Evolutionary conservation across 2,113 vertebrate species (phyloP).

Genomic region (Laterallus jamaicensis): DNA sequence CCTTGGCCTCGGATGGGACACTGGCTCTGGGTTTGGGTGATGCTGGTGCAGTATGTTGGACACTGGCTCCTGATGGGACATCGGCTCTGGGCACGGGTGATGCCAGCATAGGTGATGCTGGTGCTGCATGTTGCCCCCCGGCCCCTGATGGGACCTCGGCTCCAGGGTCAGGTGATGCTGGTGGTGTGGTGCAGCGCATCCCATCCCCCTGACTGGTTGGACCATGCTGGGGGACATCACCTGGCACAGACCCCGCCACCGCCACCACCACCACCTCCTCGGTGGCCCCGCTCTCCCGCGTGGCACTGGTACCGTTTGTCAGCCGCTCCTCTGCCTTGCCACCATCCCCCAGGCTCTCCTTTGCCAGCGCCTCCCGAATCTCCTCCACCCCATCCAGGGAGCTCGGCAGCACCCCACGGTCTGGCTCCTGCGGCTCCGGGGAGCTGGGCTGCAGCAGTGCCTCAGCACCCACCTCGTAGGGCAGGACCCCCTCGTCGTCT

Average conservation of each 20-base stretch:
- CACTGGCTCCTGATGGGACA: too few species aligned
- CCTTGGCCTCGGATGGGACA: too few species aligned
- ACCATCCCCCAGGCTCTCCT: constrained; percentile 34
- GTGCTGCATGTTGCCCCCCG: accelerated
- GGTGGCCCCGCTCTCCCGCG: not conserved
- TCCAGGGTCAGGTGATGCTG: accelerated
- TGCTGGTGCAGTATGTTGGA: too few species aligned
- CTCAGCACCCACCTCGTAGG: constrained; percentile 78
- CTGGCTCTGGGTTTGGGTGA: too few species aligned
- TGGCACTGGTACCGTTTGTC: constrained; percentile 50
- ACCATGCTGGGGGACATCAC: constrained; percentile 63
- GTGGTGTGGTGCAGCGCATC: not conserved
- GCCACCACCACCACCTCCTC: constrained; percentile 6
- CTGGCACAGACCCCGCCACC: not conserved
- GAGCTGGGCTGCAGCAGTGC: constrained; percentile 77
- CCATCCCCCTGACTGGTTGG: constrained; percentile 17
- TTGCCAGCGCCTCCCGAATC: constrained; percentile 79
- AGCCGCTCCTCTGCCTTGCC: not conserved
- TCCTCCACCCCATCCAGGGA: constrained; percentile 75
- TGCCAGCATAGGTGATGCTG: not conserved
- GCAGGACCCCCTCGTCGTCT: constrained; percentile 75
- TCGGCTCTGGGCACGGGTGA: not conserved
- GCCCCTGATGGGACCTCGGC: not conserved
- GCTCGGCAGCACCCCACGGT: not conserved
- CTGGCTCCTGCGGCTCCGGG: not conserved